Evolutionary conservation across 2,888 invertebrate genomes (phyloP), one percentile per base, ranked within the genome.

Genomic region (Apodemia zela): DNA sequence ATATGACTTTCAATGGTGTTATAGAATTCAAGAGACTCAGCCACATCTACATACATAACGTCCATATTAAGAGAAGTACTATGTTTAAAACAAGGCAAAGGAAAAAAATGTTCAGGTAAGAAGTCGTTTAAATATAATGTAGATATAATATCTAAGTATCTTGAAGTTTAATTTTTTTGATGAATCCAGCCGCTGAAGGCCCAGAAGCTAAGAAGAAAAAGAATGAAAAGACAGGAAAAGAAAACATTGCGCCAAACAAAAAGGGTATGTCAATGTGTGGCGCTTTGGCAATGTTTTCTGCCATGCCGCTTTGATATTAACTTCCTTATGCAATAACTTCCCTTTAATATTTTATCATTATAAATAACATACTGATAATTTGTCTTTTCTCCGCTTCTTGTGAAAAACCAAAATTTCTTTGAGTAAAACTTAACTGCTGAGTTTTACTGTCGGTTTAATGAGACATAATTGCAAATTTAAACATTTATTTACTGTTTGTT

Each of bases 21-120:
- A 63, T 83, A 94, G 94, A 90, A 79, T 69, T 87, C 92, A 62
- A 90, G 92, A 77, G 94, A 94, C 68, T 81, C 91, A 47, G 80
- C 92, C 11, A 90, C 93, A 4, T 85, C 86, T 49, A 92, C 91
- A 61, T 93, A 93, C 73, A 87, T 94, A 67, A 88, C 93, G 61
- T 88, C 93, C 17, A 93, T 94, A 74, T 74, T 94, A 65, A 92
- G 93, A 75, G 94, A 94, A 82, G 89, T 93, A 63, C 80, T 94
- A 71, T 93, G 94, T 70, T 88, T 93, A 62, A 93, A 93, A 75
- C 91, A 91, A 77, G 89, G 89, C 68, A 92, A 90, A 79, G 90
- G 92, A 68, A 91, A 91, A 74, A 89, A 89, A 76, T 81, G 82
- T 72, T 82, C 89, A 80, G 89, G 90, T 91, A 82, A 59, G 6